Evolutionary conservation across 2,888 invertebrate species (phyloP), one percentile per base, ranked within the genome.

Genomic region (Papilio protenor): DNA sequence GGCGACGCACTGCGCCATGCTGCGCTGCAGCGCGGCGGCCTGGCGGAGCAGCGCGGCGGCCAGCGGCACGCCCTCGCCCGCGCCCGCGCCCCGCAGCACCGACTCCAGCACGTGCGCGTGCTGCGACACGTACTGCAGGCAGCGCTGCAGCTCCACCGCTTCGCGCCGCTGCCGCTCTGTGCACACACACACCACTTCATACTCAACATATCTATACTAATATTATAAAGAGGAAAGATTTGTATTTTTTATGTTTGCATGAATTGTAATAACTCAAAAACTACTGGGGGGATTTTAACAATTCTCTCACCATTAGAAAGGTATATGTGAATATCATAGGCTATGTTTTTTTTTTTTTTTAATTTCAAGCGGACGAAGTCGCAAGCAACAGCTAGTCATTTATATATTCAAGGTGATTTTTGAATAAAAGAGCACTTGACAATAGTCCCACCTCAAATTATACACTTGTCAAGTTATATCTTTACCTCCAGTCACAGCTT

Each of bases 1-100:
- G 85, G 90, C 89, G 45, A 95, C 93, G 87, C 94, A 94, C 87
- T 94, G 93, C 84, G 92, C 90, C 91, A 95, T 95, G 90, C 93
- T 91, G 87, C 92, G 91, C 87, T 93, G 94, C 88, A 95, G 90
- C 84, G 93, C 88, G 1, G 91, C 90, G 61, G 94, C 95, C 88
- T 95, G 94, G 6, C 92, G 90, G 84, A 91, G 91, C 84, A 95
- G 90, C 84, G 89, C 86, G 5, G 90, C 91, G 85, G 91, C 85
- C 76, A 95, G 90, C 82, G 94, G 94, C 75, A 90, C 92, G 40
- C 82, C 82, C n/a, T 77, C 82, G 40, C 82, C 83, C 2, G 80
- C 85, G 61, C 83, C 55, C 83, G 72, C 84, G n/a, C 85, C 85
- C n/a, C 94, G 90, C 86, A 94, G 88, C 84, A 90, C 94, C 16